Evolutionary conservation across 2,888 invertebrate species (phyloP), one percentile per base, ranked within the genome.

Genomic region (Morpho achilles): DNA sequence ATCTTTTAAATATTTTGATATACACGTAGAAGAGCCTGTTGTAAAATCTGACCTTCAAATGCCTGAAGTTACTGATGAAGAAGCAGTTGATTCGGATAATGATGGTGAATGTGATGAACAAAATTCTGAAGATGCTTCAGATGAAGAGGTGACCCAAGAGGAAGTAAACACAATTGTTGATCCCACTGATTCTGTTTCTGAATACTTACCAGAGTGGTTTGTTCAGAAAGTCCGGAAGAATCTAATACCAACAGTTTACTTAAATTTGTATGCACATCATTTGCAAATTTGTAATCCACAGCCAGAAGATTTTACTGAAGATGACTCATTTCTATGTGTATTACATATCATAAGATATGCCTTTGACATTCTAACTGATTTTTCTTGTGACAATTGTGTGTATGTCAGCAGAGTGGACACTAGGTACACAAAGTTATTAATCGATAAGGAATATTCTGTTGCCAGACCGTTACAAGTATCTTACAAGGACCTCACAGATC

Each of bases 271-370:
- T 58, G 91, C 92, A n/a, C 91, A 93, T 45, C 91, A 92, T 60
- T 84, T 93, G 50, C 93, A 94, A 70, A 92, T 95, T 62, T 93
- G 93, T 66, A 91, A 91, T 53, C 93, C 94, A 0, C 95, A 95
- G 84, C 92, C 95, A 7, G 96, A 96, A 78, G 93, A 95, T 76
- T 93, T 92, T 69, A 77, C 79, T 4, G 90, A 91, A 50, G 84
- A 91, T 5, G 92, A 94, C 48, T 42, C 44, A 7, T 93, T 93
- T 67, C 71, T 90, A 7, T 90, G 93, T 56, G 91, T 92, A 41
- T 73, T 94, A 62, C 91, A 93, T 9, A 92, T 96, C 63, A 69
- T 96, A 45, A 82, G 88, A 67, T 92, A 92, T 60, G 92, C 94
- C 53, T 94, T 86, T 75, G 90, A 91, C 67, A 73, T 91, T 9